Evolutionary conservation across 1,140 invertebrate genomes (phyloP).

Genomic region (Bursaphelenchus mucronatus): DNA sequence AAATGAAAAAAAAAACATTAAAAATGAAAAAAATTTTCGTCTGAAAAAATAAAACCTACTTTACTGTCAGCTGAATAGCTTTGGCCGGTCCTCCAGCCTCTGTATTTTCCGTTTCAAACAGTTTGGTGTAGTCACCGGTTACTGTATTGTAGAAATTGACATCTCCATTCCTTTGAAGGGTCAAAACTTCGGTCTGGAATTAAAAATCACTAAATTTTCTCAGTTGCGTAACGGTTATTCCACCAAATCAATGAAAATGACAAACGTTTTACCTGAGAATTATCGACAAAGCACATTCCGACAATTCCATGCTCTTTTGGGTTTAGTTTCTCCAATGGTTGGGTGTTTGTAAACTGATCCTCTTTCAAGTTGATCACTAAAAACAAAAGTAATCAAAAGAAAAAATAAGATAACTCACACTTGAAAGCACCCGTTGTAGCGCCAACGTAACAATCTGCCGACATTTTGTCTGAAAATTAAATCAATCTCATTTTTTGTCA

Average conservation of each 20-base stretch:
- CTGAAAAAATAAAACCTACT: constrained; percentile 8
- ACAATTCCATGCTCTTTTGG: constrained; percentile 26
- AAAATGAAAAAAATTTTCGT: constrained; percentile 4
- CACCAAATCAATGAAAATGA: too few species aligned
- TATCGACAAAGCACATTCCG: constrained; percentile 32
- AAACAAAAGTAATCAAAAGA: constrained; percentile 10
- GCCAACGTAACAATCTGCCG: constrained; percentile 26
- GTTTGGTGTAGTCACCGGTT: constrained; percentile 18
- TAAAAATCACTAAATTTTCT: neutral
- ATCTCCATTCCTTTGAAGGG: constrained; percentile 19
- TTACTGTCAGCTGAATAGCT: constrained; percentile 10
- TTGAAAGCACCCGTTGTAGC: constrained; percentile 33
- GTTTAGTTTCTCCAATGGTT: constrained; percentile 14
- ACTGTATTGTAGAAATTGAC: constrained; percentile 25
- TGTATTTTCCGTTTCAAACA: constrained; percentile 17
- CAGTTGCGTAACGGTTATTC: too few species aligned
- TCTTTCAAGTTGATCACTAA: constrained; percentile 4
- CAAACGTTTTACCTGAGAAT: constrained; percentile 18
- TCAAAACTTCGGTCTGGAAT: constrained; percentile 29
- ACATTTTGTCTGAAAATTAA: too few species aligned
- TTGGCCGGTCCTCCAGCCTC: constrained; percentile 15
- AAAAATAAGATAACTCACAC: constrained; percentile 4
- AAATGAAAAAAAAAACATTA: too few species aligned
- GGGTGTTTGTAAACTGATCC: constrained; percentile 6
- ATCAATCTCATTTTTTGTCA: too few species aligned